Percentiles rank a stretch among this genome's conserved stretches.
phyloP scores from a whole-genome alignment of 2,113 vertebrate genomes.

The Heterotilapia buettikoferi region DNA sequence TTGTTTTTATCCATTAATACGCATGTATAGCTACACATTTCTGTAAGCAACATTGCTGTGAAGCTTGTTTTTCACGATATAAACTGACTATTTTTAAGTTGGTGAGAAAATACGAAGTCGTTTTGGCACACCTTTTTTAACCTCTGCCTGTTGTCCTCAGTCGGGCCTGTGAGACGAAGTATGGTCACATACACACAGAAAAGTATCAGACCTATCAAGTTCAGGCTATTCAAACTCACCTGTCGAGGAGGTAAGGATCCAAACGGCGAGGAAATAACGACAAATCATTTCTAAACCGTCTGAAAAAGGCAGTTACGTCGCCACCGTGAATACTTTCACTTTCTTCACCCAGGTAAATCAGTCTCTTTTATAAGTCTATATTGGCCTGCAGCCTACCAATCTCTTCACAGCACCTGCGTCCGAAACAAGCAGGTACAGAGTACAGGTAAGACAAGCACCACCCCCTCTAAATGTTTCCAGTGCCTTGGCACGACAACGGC shows the following conservation, averaged over 20 bases:
- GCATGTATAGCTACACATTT: rapidly evolving
- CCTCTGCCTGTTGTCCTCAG: rapidly evolving
- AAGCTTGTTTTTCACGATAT: rapidly evolving
- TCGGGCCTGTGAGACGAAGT: rapidly evolving
- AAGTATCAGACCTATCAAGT: rapidly evolving
- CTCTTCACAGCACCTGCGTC: rapidly evolving
- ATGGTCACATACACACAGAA: rapidly evolving
- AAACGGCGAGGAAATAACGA: background rate
- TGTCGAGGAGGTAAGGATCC: rapidly evolving
- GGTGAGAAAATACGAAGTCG: rapidly evolving
- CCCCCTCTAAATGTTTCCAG: background rate
- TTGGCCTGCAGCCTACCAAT: rapidly evolving
- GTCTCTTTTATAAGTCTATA: rapidly evolving
- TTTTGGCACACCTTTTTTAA: background rate
- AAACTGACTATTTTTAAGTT: background rate
- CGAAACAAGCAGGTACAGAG: rapidly evolving
- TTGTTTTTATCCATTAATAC: background rate
- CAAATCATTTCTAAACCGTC: background rate
- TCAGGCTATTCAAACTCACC: background rate
- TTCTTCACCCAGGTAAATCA: rapidly evolving
- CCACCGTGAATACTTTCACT: background rate
- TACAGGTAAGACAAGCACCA: rapidly evolving
- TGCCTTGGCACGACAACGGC: rapidly evolving
- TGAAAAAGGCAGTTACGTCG: background rate
- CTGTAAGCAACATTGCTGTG: background rate